phyloP scores from a whole-genome alignment of 1,140 invertebrate genomes.

The Luehdorfia chinensis region DNA sequence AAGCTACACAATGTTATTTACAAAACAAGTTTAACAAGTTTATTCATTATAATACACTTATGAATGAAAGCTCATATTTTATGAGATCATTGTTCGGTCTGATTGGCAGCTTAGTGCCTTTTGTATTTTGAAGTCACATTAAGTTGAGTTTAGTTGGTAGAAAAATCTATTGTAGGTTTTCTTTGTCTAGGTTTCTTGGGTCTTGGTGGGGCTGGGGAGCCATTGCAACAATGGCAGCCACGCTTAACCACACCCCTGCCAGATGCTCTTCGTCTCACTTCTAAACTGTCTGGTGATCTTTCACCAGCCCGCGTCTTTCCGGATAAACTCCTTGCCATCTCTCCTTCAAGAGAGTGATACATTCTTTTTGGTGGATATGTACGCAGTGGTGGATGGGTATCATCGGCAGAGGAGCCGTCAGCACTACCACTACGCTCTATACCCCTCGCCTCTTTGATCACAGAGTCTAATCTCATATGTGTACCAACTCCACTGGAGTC shows the following conservation, averaged over 20 bases:
- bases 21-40: constrained; percentile 65
- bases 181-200: constrained; percentile 52
- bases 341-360: constrained; percentile 32
- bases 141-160: not conserved
- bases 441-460: constrained; percentile 64
- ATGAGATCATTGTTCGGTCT: constrained; percentile 58
- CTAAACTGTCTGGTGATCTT: constrained; percentile 34
- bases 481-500: constrained; percentile 63
- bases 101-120: constrained; percentile 9
- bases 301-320: constrained; percentile 61
- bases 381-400: constrained; percentile 46
- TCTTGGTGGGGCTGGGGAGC: constrained; percentile 44
- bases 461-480: constrained; percentile 63
- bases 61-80: constrained; percentile 33
- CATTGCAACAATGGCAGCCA: constrained; percentile 71
- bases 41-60: constrained; percentile 36
- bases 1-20: constrained; percentile 53
- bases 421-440: constrained; percentile 38
- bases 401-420: constrained; percentile 46
- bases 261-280: constrained; percentile 51
- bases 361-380: constrained; percentile 51
- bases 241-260: constrained; percentile 63
- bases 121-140: not conserved
- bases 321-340: constrained; percentile 44
- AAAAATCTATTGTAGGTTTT: constrained; percentile 51